Base-by-base conservation (phyloP, 1,140 invertebrate species). In the Trachelipus rathkii region DNA sequence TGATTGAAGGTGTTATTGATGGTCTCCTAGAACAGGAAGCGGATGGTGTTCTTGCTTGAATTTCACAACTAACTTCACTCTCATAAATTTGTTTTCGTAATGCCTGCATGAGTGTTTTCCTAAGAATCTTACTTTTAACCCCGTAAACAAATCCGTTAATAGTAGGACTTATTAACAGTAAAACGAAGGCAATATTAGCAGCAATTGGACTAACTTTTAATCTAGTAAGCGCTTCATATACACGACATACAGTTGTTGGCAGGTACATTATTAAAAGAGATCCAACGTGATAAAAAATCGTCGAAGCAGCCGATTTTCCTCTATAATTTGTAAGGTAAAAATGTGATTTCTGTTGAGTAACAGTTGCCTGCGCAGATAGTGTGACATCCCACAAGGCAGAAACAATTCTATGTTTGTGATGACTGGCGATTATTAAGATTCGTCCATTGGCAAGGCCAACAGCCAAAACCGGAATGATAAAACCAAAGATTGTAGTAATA, bases 371-470 rank as follows among this genome's bases (percentile, higher is more conserved):
- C 2, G 92, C 92, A 5, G 91, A 92, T 50, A 93, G 83, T 0
- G 92, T 93, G 8, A 93, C 92, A 85, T 93, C 91, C 84, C 92
- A 93, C 78, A 94, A 92, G 8, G 92, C 92, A 43, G 92, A 91
- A 19, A 92, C 92, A 73, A 94, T 94, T 43, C 92, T 87, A 83
- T 93, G 92, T 6, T 92, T 87, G 83, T 94, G 92, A 82, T 92
- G 92, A 0, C 92, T 87, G 0, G 92, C 92, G 77, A 93, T 93
- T 79, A 91, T 89, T 67, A 93, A 86, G 21, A 93, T 91, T 45
- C 82, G 78, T 10, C 77, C 83, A 83, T 92, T 93, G 83, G 91
- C 92, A 24, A 89, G 86, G 3, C 92, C 87, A 21, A 93, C 89
- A 15, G 92, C 85, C 11, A 88, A 84, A 0, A 89, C 88, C 6